A percentile compares a stretch with the other conserved stretches of the same genome.
Evolutionary conservation across 2,797 vertebrate genomes (phyloP).

Genomic region (Sylvilagus floridanus): DNA sequence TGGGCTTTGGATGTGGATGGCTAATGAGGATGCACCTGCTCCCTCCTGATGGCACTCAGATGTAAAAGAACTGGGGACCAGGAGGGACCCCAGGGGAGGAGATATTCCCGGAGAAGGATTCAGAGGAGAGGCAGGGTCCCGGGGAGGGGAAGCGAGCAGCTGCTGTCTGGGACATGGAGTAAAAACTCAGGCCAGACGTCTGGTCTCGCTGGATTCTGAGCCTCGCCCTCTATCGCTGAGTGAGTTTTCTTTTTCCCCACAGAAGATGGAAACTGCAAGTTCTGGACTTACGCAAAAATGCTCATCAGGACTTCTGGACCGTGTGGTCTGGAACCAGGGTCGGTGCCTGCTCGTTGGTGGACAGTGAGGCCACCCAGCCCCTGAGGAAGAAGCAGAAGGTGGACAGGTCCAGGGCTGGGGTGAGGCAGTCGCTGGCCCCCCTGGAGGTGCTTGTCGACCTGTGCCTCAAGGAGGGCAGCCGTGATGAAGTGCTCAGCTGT

Average conservation of each 20-base stretch:
- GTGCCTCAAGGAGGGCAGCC: neutral
- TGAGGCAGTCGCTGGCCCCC: neutral
- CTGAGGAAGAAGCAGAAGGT: neutral
- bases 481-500: neutral
- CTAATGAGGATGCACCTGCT: neutral
- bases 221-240: accelerated
- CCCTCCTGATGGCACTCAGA: neutral
- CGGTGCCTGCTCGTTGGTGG: neutral
- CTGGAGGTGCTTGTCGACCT: conserved; percentile 59
- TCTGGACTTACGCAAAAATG: conserved; percentile 49
- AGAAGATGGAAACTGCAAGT: conserved; percentile 65
- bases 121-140: neutral
- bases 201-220: neutral
- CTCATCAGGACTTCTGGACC: conserved; percentile 48
- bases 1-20: neutral
- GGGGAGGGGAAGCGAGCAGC: neutral
- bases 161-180: neutral
- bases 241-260: neutral
- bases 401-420: accelerated
- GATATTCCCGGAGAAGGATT: no score
- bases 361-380: neutral
- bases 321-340: neutral
- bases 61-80: neutral
- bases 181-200: neutral
- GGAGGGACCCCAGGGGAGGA: no score